Percentiles rank a stretch among this genome's conserved stretches.
phyloP scores from a whole-genome alignment of 2,797 vertebrate species.

The Epinephelus coioides region DNA sequence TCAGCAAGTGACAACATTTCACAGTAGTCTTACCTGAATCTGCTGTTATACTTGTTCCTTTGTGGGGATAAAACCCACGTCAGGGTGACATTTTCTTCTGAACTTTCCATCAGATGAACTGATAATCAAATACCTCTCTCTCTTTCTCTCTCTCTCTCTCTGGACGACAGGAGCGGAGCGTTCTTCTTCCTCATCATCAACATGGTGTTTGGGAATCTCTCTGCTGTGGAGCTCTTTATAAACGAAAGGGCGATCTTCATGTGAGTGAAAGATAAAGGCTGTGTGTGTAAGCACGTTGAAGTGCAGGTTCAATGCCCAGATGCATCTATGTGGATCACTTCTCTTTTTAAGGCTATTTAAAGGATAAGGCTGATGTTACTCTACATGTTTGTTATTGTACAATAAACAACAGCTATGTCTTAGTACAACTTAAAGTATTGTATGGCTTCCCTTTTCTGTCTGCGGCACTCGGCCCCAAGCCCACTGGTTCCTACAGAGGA shows the following conservation, averaged over 20 bases:
- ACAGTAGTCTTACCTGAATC: no score
- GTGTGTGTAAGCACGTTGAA: not conserved
- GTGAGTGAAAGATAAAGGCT: slow-evolving; percentile 65
- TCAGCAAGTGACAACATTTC: no score
- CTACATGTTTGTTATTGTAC: not conserved
- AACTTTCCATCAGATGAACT: not conserved
- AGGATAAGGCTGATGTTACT: not conserved
- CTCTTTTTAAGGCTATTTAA: not conserved
- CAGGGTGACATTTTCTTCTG: slow-evolving; percentile 2
- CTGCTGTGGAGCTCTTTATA: slow-evolving; percentile 87
- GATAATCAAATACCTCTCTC: slow-evolving; percentile 3
- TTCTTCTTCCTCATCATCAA: slow-evolving; percentile 89
- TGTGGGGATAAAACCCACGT: not conserved
- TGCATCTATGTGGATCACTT: not conserved
- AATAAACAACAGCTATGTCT: no score
- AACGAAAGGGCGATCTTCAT: slow-evolving; percentile 80
- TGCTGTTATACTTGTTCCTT: no score
- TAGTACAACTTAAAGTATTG: no score
- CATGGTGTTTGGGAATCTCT: slow-evolving; percentile 90
- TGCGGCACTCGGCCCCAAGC: not conserved
- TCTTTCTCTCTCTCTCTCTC: slow-evolving; percentile 6
- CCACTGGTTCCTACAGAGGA: no score
- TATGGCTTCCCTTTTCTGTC: not conserved
- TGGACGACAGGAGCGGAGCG: slow-evolving; percentile 70
- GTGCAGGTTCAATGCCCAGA: not conserved